phyloP scores from a whole-genome alignment of 2,888 invertebrate species.

The Andrena camellia region DNA sequence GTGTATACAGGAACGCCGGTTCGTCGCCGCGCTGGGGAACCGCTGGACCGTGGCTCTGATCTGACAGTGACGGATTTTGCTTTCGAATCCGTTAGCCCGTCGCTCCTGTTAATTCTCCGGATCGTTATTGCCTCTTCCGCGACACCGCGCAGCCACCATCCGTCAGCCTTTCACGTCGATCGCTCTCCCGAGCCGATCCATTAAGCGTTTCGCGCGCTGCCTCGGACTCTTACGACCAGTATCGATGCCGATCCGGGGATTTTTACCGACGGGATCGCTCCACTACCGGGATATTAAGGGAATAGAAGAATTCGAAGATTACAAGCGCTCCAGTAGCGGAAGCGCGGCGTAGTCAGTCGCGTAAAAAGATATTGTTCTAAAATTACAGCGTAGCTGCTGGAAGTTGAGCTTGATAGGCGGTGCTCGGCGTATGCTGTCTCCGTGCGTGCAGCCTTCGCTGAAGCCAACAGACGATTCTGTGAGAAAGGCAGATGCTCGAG shows the following conservation, averaged over 20 bases:
- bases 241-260: slow-evolving; percentile 5
- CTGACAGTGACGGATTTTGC: neutral
- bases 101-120: slow-evolving; percentile 9
- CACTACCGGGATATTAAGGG: neutral
- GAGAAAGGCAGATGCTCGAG: slow-evolving; percentile 37
- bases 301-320: slow-evolving; percentile 36
- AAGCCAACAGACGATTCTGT: slow-evolving; percentile 51
- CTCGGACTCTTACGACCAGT: neutral
- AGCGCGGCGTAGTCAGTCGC: slow-evolving; percentile 17
- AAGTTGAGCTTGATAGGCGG: slow-evolving; percentile 4
- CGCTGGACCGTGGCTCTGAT: slow-evolving; percentile 29
- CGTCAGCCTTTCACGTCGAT: slow-evolving; percentile 30
- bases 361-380: slow-evolving; percentile 51
- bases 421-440: slow-evolving; percentile 7
- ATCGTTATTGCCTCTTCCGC: slow-evolving; percentile 12
- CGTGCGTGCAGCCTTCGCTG: slow-evolving; percentile 24
- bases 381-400: slow-evolving; percentile 24
- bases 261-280: neutral
- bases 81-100: slow-evolving; percentile 16
- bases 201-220: slow-evolving; percentile 33
- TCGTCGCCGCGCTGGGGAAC: slow-evolving; percentile 13
- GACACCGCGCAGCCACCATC: slow-evolving; percentile 16
- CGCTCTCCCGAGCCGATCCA: slow-evolving; percentile 20
- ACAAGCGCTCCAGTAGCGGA: slow-evolving; percentile 21
- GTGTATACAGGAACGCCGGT: slow-evolving; percentile 38